Evolutionary conservation across 2,888 invertebrate genomes (phyloP), one percentile per base, ranked within the genome.

Genomic region (Linnaemya vulpina): DNA sequence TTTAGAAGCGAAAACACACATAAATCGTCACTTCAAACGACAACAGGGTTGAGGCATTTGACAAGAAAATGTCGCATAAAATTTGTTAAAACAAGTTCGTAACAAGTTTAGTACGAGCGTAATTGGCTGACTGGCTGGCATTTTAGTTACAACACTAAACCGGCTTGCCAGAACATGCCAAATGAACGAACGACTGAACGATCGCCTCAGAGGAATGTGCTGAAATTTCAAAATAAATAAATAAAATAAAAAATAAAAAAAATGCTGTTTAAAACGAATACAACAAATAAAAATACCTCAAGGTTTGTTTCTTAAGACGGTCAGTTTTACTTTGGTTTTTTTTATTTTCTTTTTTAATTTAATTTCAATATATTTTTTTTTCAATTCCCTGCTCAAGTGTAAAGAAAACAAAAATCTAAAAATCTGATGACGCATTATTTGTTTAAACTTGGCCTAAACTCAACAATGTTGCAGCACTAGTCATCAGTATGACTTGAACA

Each of bases 361-460:
- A 30, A 3, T 30, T n/a, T n/a, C n/a, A n/a, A n/a, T 30, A 30
- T 30, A 3, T 30, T 30, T 2, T 5, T 30, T 15, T 11, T 63
- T 40, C 38, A 67, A 67, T 20, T 53, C n/a, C 7, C 30, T 10
- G 17, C 40, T 53, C 13, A 38, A 71, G 20, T 49, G 30, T 11
- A 43, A 65, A 55, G 13, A 20, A 10, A 40, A 63, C 20, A 62
- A 40, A 55, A 20, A 43, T 20, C 22, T 49, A 38, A 38, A 35
- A 38, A 53, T 30, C 1, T 25, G 51, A 79, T 60, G 63, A 71
- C 63, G 53, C 70, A 68, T 71, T 55, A 46, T 55, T 71, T 53
- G 35, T 15, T 71, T 71, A 63, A 79, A 79, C 79, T 79, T 79
- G 79, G 71, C 71, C 79, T 65, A 55, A 79, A 79, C 63, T 55